These are phyloP conservation scores for Himalopsyche japonica DNA, from an alignment of 2,888 invertebrate genomes.

Conservation along the genomic window DNA sequence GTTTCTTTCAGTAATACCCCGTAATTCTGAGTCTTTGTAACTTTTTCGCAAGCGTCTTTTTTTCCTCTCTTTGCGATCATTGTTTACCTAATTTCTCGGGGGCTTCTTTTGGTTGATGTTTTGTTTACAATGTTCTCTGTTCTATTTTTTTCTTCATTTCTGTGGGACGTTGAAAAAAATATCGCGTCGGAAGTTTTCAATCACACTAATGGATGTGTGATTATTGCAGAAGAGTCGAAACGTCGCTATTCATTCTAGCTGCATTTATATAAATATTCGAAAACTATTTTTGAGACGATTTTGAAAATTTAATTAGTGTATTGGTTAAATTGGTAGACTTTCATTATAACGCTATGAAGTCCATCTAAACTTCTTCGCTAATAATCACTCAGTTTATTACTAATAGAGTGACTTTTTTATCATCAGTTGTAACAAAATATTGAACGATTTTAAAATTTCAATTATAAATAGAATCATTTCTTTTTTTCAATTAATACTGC, in stretches of 20 bases:
- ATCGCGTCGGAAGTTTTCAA: conserved; percentile 21
- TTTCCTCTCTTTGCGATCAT: neutral
- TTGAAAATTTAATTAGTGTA: neutral
- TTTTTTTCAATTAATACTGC: too few relatives aligned
- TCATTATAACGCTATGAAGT: too few relatives aligned
- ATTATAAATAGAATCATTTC: too few relatives aligned
- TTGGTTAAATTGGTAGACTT: too few relatives aligned
- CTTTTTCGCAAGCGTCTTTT: neutral
- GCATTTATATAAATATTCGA: conserved; percentile 17
- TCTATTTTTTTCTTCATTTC: neutral
- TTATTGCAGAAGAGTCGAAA: neutral
- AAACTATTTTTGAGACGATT: neutral
- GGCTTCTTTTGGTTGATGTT: neutral
- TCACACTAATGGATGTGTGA: conserved; percentile 18
- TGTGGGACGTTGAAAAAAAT: neutral
- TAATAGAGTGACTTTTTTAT: too few relatives aligned
- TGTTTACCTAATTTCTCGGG: neutral
- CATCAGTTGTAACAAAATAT: too few relatives aligned
- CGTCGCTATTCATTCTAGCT: neutral
- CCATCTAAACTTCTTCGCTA: too few relatives aligned
- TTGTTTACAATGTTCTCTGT: neutral
- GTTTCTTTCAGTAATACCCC: neutral
- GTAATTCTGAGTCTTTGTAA: neutral
- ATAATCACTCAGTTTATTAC: too few relatives aligned
- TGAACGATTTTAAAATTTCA: too few relatives aligned